phyloP scores from a whole-genome alignment of 1,140 invertebrate genomes.

The Lethrus apterus region DNA sequence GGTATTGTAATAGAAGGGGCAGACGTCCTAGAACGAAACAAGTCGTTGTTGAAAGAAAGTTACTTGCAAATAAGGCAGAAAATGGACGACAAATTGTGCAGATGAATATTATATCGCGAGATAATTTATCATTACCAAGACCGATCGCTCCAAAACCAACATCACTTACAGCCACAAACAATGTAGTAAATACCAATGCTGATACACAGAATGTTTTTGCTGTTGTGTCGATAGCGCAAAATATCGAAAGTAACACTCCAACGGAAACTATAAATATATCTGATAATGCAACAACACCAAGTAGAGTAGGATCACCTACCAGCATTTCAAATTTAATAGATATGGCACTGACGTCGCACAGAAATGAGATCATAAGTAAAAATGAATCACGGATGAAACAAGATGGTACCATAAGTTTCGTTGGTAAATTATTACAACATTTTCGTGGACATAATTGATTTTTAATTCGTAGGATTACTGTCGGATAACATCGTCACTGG shows the following conservation, averaged over 20 bases:
- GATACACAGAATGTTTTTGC: not conserved
- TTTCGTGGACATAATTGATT: not conserved
- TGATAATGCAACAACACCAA: constrained; percentile 22
- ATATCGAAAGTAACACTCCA: not conserved
- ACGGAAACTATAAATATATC: constrained; percentile 6
- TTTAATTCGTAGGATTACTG: constrained; percentile 18
- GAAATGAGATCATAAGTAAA: constrained; percentile 4
- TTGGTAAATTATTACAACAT: constrained; percentile 17
- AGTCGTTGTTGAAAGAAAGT: constrained; percentile 51
- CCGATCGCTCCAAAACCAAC: constrained; percentile 11
- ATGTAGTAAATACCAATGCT: not conserved
- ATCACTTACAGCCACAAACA: not conserved
- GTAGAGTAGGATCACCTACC: constrained; percentile 24
- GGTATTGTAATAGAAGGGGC: constrained; percentile 46
- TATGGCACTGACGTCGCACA: constrained; percentile 26
- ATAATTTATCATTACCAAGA: constrained; percentile 3
- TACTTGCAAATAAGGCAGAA: constrained; percentile 41
- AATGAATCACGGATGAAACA: constrained; percentile 13
- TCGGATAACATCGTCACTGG: constrained; percentile 22
- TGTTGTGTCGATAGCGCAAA: not conserved
- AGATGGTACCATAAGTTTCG: constrained; percentile 24
- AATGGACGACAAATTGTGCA: constrained; percentile 39
- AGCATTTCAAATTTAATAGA: constrained; percentile 36
- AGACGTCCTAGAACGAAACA: constrained; percentile 43
- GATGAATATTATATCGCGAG: constrained; percentile 39